A percentile compares a stretch with the other conserved stretches of the same genome.
Conservation (phyloP, 1,140 invertebrate species). For the Lithobius niger region DNA sequence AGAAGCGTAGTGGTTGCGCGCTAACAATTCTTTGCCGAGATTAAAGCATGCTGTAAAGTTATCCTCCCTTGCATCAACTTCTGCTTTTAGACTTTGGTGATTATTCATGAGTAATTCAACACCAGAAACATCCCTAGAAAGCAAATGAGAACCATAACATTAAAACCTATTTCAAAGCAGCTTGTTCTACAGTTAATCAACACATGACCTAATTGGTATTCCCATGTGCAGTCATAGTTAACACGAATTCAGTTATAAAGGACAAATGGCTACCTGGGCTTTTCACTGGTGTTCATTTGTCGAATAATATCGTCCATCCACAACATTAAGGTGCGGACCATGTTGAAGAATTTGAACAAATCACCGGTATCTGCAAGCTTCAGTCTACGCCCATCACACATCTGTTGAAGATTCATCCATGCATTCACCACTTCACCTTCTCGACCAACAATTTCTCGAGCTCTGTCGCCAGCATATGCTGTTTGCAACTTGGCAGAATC, state of each 20-base stretch:
- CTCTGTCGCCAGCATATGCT: slow-evolving; percentile 94
- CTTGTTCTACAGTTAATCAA: too few species aligned
- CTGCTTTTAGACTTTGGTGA: slow-evolving; percentile 95
- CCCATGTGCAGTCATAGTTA: too few species aligned
- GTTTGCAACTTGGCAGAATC: slow-evolving; percentile 81
- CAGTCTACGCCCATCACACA: slow-evolving; percentile 66
- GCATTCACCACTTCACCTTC: slow-evolving; percentile 89
- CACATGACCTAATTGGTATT: too few species aligned
- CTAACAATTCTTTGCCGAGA: slow-evolving; percentile 85
- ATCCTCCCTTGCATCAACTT: slow-evolving; percentile 96
- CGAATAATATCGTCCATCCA: slow-evolving; percentile 99
- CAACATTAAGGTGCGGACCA: slow-evolving; percentile 87
- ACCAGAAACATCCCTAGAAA: slow-evolving; percentile 77
- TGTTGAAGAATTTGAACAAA: slow-evolving; percentile 94
- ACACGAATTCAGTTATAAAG: too few species aligned
- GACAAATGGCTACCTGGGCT: slow-evolving; percentile 60
- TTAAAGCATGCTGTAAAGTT: slow-evolving; percentile 91
- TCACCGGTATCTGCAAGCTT: slow-evolving; percentile 90
- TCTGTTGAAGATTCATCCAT: slow-evolving; percentile 78
- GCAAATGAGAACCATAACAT: slow-evolving; percentile 8
- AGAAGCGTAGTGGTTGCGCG: slow-evolving; percentile 87
- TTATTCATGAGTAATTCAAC: slow-evolving; percentile 99
- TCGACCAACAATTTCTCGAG: slow-evolving; percentile 85
- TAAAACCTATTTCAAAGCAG: neutral
- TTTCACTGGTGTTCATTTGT: slow-evolving; percentile 97